These are phyloP conservation scores for Coracias cyanogaster DNA, from an alignment of 2,797 vertebrate genomes.

Conservation along the genomic window DNA sequence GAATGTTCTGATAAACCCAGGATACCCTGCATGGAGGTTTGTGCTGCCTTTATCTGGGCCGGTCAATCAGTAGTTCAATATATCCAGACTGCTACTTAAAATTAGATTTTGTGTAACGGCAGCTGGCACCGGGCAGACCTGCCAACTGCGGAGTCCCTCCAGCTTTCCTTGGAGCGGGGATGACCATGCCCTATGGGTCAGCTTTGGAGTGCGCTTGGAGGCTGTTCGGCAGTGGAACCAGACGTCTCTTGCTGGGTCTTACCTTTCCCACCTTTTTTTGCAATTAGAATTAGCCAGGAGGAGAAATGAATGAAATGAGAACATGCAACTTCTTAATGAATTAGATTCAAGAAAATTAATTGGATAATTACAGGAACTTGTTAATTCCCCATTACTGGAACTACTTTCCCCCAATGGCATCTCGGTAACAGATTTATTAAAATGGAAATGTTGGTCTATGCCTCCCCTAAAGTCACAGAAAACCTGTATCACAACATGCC, in stretches of 20 bases:
- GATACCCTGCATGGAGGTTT: neutral
- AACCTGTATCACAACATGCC: neutral
- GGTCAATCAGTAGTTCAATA: neutral
- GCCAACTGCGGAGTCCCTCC: neutral
- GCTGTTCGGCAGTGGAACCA: neutral
- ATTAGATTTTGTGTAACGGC: neutral
- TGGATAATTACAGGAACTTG: neutral
- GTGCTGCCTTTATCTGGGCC: neutral
- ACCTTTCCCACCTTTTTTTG: neutral
- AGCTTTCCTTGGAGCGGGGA: neutral
- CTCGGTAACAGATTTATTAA: neutral
- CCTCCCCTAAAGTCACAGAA: neutral
- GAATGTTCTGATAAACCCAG: neutral
- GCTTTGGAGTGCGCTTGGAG: neutral
- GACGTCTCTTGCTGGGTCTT: neutral
- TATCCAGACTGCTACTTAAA: neutral
- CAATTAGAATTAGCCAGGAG: neutral
- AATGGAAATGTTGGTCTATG: neutral
- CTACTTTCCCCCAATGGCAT: neutral
- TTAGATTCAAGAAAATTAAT: conserved; percentile 11
- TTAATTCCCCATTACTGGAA: neutral
- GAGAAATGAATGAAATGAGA: neutral
- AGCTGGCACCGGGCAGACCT: neutral
- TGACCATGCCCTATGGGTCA: accelerated
- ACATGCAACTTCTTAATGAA: neutral